Percentiles rank a stretch among this genome's conserved stretches.
Conservation (phyloP, 1,140 invertebrate genomes). For the Dendroctonus valens region DNA sequence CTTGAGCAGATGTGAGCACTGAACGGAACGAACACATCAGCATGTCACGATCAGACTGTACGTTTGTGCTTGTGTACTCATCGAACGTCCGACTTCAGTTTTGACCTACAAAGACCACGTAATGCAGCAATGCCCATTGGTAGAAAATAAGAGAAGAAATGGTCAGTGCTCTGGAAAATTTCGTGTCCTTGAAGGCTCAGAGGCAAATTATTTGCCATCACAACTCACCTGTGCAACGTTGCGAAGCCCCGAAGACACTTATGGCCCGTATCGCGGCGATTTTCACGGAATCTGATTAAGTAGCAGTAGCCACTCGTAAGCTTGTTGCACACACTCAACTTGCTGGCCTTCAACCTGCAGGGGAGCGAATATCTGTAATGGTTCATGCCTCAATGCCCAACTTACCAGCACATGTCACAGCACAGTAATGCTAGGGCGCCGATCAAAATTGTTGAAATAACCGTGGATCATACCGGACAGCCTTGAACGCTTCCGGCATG, state of each 20-base stretch:
- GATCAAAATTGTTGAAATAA: conserved; percentile 60
- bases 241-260: conserved; percentile 56
- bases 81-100: conserved; percentile 65
- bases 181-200: background rate
- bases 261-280: conserved; percentile 62
- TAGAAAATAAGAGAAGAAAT: conserved; percentile 74
- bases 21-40: conserved; percentile 62
- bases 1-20: conserved; percentile 65
- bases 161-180: conserved; percentile 56
- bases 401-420: conserved; percentile 68
- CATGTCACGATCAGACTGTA: conserved; percentile 51
- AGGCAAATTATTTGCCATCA: background rate
- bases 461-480: conserved; percentile 68
- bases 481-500: conserved; percentile 72
- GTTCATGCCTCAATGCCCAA: conserved; percentile 10
- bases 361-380: conserved; percentile 39
- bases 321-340: conserved; percentile 47
- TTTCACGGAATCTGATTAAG: conserved; percentile 66
- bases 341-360: conserved; percentile 48
- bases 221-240: conserved; percentile 54
- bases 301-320: conserved; percentile 47
- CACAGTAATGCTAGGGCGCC: conserved; percentile 66
- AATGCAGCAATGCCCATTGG: conserved; percentile 91
- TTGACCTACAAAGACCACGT: conserved; percentile 79
- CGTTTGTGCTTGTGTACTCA: conserved; percentile 50